Conservation (phyloP, 2,113 vertebrate genomes). For the Rynchops niger region DNA sequence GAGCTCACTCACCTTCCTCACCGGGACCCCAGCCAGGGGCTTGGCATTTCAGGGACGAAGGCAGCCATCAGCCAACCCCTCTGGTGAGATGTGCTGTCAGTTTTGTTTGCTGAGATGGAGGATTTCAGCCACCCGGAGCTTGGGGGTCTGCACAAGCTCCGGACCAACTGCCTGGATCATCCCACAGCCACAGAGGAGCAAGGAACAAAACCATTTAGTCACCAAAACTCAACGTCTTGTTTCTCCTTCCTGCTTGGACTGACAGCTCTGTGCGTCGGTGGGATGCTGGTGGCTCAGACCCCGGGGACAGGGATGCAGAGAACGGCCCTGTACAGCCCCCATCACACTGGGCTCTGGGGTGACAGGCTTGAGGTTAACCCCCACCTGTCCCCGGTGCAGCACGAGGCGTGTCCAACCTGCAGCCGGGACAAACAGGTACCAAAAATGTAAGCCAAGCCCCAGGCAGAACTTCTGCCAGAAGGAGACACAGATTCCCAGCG, state of each 20-base stretch:
- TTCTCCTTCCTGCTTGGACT: neutral
- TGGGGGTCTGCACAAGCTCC: neutral
- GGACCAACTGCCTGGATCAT: rapidly evolving
- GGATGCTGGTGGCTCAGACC: rapidly evolving
- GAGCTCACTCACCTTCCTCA: rapidly evolving
- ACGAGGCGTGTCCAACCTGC: neutral
- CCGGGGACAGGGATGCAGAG: rapidly evolving
- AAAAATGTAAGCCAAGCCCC: neutral
- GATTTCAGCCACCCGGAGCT: neutral
- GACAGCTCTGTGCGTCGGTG: rapidly evolving
- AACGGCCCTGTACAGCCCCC: neutral
- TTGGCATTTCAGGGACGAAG: neutral
- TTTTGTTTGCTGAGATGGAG: neutral
- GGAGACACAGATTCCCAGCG: neutral
- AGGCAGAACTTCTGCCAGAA: neutral
- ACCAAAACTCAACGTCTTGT: neutral
- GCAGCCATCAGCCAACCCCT: rapidly evolving
- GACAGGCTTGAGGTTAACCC: neutral
- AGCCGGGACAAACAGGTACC: neutral
- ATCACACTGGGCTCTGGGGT: neutral
- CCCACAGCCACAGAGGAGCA: rapidly evolving
- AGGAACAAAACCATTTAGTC: rapidly evolving
- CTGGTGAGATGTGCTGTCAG: rapidly evolving
- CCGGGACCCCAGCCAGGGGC: neutral
- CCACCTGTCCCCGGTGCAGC: rapidly evolving